Base-by-base conservation (phyloP, 2,797 vertebrate species). In the Propithecus perrieri region DNA sequence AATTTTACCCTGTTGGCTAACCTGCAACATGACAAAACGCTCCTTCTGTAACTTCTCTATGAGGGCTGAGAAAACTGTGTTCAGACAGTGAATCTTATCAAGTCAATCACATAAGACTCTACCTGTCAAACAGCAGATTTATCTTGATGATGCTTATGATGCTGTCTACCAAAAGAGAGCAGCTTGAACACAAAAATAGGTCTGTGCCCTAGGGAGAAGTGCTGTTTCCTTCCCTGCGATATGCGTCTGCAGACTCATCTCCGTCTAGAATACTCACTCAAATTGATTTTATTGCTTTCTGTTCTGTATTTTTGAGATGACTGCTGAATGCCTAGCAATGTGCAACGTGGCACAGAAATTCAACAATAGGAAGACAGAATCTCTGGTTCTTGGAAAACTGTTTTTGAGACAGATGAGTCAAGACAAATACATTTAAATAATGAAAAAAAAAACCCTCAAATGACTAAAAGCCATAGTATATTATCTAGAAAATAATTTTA, bases 101-200 rank as follows among this genome's bases (percentile, higher is more conserved):
- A 96, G 91, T 81, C 89, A 95, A 28, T 95, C 85, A 94, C 33
- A 24, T 46, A 90, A 80, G 63, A 90, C 20, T 48, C 41, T 78
- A 67, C 85, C 92, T 95, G 91, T 95, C 88, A 95, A 76, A 87
- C 24, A 78, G 35, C 46, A 88, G 71, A 65, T 57, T 89, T 72
- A 75, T 57, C 41, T 33, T 50, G 63, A 46, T 48, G 80, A 85
- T 85, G 35, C 81, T 65, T 48, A 41, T 41, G 65, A 79, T 1
- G 1, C 55, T 65, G 85, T 78, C 71, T 85, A 83, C 33, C 22
- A 17, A 94, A 92, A 76, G 35, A 72, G 26, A 94, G n/a, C 89
- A 85, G 72, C 59, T 78, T 85, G 33, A 67, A 95, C 8, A 4
- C 88, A 95, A 94, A 96, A 96, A 94, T 88, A 95, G 89, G 67